Evolutionary conservation across 2,888 invertebrate species (phyloP).

Genomic region (Phoronis australis): DNA sequence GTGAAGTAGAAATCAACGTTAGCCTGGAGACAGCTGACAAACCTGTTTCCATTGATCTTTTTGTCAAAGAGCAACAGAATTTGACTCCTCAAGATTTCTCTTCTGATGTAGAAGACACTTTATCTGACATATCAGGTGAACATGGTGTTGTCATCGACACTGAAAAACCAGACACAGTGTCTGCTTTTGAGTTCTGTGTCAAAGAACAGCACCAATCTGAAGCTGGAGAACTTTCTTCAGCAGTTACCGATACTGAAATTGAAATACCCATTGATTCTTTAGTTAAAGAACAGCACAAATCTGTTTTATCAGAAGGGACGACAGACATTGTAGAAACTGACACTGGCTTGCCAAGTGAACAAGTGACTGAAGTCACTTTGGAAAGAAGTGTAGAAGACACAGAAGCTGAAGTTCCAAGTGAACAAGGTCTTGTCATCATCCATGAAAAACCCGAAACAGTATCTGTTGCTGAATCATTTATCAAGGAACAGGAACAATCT

Average conservation of each 20-base stretch:
- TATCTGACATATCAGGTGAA: background rate
- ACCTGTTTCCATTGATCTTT: too few relatives aligned
- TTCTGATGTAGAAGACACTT: constrained; percentile 1
- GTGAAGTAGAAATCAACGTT: too few relatives aligned
- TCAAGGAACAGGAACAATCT: background rate
- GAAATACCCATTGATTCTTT: constrained; percentile 4
- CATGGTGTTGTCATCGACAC: constrained; percentile 2
- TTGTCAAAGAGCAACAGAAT: too few relatives aligned
- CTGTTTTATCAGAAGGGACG: too few relatives aligned
- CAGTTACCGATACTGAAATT: constrained; percentile 5
- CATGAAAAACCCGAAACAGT: background rate
- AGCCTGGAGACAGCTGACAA: too few relatives aligned
- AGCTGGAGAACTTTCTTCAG: too few relatives aligned
- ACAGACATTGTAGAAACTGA: constrained; percentile 5
- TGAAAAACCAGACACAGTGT: too few relatives aligned
- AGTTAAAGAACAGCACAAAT: too few relatives aligned
- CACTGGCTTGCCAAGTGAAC: constrained; percentile 3
- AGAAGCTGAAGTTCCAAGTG: background rate
- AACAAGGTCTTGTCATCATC: constrained; percentile 1
- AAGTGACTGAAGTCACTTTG: background rate
- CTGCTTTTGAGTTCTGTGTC: too few relatives aligned
- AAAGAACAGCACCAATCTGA: too few relatives aligned
- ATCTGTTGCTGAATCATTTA: background rate
- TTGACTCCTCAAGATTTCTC: background rate
- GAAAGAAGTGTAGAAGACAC: constrained; percentile 1